Percentiles rank a stretch among this genome's conserved stretches.
phyloP scores from a whole-genome alignment of 2,797 vertebrate genomes.

The Myoxocephalus aenaeus region DNA sequence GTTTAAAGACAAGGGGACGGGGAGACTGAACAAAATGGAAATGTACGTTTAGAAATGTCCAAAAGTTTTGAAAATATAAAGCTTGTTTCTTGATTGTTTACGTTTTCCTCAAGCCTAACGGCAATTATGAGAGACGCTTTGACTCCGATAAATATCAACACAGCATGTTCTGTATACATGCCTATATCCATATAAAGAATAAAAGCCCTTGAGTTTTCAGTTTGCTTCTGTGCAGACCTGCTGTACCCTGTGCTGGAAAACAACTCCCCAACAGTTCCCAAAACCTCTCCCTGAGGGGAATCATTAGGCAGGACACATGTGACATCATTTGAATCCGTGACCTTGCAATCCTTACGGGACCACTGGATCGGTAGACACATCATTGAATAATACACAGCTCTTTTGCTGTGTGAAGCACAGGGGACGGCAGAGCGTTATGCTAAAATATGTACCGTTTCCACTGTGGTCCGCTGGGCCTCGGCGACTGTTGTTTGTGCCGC shows the following conservation, averaged over 20 bases:
- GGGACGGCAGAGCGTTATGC: slow-evolving; percentile 75
- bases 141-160: slow-evolving; percentile 21
- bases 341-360: slow-evolving; percentile 61
- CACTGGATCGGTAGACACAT: slow-evolving; percentile 68
- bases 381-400: slow-evolving; percentile 71
- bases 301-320: slow-evolving; percentile 75
- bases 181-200: slow-evolving; percentile 1
- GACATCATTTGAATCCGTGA: slow-evolving; percentile 78
- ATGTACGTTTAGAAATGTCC: neutral
- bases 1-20: slow-evolving; percentile 16
- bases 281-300: slow-evolving; percentile 60
- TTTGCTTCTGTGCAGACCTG: slow-evolving; percentile 17
- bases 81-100: neutral
- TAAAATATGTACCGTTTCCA: slow-evolving; percentile 80
- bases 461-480: slow-evolving; percentile 58
- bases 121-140: slow-evolving; percentile 7
- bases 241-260: slow-evolving; percentile 24
- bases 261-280: slow-evolving; percentile 40
- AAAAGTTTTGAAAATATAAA: neutral
- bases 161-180: slow-evolving; percentile 1
- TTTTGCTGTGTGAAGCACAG: slow-evolving; percentile 61
- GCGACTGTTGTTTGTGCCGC: slow-evolving; percentile 66
- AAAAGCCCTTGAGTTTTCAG: slow-evolving; percentile 37
- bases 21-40: neutral
- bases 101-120: neutral